Evolutionary conservation across 2,113 vertebrate genomes (phyloP).

Genomic region (Cyphomyrus discorhynchus): DNA sequence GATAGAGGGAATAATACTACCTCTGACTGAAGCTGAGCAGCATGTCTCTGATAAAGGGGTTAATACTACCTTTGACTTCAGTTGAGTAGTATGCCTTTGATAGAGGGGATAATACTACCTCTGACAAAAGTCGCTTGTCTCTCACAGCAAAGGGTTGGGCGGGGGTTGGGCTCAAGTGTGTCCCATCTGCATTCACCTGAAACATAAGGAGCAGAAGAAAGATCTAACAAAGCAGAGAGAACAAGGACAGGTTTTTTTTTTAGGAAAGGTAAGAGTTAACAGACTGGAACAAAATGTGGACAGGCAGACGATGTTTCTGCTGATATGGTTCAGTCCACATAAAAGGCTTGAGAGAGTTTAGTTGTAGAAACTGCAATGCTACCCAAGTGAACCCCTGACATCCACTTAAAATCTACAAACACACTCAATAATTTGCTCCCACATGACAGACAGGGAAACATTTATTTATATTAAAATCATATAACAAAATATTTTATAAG

Average conservation of each 20-base stretch:
- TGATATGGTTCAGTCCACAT: neutral
- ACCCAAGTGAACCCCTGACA: neutral
- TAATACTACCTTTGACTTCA: neutral
- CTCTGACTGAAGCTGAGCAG: neutral
- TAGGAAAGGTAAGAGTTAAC: neutral
- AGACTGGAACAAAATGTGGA: neutral
- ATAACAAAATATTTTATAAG: neutral
- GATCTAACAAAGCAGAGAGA: neutral
- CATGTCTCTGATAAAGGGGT: neutral
- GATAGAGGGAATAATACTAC: neutral
- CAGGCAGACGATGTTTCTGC: neutral
- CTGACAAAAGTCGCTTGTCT: neutral
- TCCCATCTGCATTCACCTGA: slow-evolving; percentile 5
- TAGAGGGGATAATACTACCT: neutral
- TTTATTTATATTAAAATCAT: neutral
- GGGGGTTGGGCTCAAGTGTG: neutral
- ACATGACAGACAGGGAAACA: neutral
- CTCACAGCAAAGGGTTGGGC: neutral
- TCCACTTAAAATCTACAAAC: neutral
- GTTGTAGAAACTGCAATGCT: neutral
- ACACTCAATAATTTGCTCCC: neutral
- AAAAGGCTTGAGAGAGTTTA: neutral
- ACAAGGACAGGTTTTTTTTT: neutral
- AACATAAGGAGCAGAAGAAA: neutral
- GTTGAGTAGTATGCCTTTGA: neutral